These are phyloP conservation scores for Drosophila percnosoma DNA, from an alignment of 2,888 invertebrate genomes.

Conservation along the genomic window DNA sequence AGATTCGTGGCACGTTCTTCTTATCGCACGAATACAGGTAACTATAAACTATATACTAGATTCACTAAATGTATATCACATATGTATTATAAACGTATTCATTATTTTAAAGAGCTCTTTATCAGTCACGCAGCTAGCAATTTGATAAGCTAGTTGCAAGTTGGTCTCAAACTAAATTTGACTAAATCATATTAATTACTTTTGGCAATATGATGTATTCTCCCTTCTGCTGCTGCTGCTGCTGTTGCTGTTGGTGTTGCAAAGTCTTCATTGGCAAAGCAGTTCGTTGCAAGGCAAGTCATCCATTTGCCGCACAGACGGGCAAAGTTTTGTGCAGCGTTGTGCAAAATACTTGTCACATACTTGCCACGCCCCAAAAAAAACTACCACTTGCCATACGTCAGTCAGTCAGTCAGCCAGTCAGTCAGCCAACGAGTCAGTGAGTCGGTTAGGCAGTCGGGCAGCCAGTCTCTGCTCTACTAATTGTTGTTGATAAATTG, in stretches of 20 bases:
- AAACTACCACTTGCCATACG: conserved; percentile 43
- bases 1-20: conserved; percentile 96
- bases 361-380: conserved; percentile 66
- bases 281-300: conserved; percentile 46
- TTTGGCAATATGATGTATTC: conserved; percentile 68
- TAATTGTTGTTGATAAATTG: conserved; percentile 81
- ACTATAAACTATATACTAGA: conserved; percentile 33
- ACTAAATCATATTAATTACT: conserved; percentile 56
- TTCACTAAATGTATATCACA: not conserved
- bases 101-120: not conserved
- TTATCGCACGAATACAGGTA: conserved; percentile 93
- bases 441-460: conserved; percentile 14
- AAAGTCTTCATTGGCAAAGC: conserved; percentile 28
- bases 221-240: conserved; percentile 20
- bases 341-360: conserved; percentile 77
- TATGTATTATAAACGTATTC: not conserved
- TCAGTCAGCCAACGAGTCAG: conserved; percentile 35
- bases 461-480: conserved; percentile 64
- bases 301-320: conserved; percentile 36
- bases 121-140: not conserved
- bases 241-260: conserved; percentile 20
- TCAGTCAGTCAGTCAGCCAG: conserved; percentile 38
- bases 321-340: conserved; percentile 68
- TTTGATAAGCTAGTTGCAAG: conserved; percentile 44
- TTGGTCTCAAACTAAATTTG: conserved; percentile 30